A percentile compares a stretch with the other conserved stretches of the same genome.
Evolutionary conservation across 2,797 vertebrate genomes (phyloP).

Genomic region (Antrozous pallidus): DNA sequence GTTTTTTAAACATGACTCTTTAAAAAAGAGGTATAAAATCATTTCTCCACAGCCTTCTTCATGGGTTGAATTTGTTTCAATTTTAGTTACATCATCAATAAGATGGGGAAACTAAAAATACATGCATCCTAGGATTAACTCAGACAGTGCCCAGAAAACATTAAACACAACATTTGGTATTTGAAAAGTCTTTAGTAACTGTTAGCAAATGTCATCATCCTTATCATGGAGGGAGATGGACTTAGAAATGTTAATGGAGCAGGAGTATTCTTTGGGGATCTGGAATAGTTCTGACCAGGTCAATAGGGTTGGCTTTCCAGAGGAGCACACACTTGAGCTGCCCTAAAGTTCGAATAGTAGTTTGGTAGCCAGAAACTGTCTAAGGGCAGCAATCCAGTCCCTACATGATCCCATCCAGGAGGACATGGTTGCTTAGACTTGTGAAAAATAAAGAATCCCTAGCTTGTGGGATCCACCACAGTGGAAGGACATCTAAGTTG

Average conservation of each 20-base stretch:
- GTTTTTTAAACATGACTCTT: background rate
- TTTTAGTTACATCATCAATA: background rate
- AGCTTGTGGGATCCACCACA: background rate
- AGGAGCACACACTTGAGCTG: background rate
- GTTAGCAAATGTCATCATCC: background rate
- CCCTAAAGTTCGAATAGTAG: background rate
- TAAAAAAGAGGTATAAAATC: background rate
- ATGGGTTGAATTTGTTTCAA: background rate
- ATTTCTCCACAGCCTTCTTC: background rate
- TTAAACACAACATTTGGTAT: background rate
- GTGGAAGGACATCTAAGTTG: background rate
- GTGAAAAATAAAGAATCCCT: background rate
- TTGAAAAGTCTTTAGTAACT: background rate
- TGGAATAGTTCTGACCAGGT: background rate
- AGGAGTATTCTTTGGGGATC: background rate
- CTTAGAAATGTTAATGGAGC: background rate
- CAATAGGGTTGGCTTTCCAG: background rate
- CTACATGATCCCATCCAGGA: conserved; percentile 6
- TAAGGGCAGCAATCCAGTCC: background rate
- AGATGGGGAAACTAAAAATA: background rate
- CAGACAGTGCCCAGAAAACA: background rate
- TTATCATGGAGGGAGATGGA: background rate
- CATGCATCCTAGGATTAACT: background rate
- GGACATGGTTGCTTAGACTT: background rate
- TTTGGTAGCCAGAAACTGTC: background rate